Conservation (phyloP, 2,797 vertebrate genomes). For the Pogonophryne albipinna region DNA sequence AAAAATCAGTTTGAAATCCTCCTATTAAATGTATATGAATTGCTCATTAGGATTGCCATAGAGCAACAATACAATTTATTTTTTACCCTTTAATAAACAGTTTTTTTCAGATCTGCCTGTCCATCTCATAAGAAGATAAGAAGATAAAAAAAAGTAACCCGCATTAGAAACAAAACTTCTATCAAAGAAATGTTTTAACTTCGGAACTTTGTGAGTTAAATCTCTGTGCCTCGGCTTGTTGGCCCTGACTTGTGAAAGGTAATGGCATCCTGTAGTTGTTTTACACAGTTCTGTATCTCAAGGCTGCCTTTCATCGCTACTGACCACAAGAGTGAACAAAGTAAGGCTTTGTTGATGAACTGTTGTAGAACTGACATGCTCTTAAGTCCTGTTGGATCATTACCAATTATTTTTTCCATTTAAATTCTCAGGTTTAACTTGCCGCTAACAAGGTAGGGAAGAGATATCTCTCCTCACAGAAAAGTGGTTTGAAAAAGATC, state of each 20-base stretch:
- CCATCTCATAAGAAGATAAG: constrained; percentile 17
- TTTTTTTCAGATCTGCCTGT: constrained; percentile 22
- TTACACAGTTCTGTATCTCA: constrained; percentile 79
- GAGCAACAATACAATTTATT: constrained; percentile 34
- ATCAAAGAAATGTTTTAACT: constrained; percentile 62
- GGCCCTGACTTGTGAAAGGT: constrained; percentile 68
- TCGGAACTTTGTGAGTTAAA: constrained; percentile 67
- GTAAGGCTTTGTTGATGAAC: constrained; percentile 73
- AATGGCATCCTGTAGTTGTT: constrained; percentile 75
- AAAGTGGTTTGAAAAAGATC: constrained; percentile 30
- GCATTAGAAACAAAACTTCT: constrained; percentile 23
- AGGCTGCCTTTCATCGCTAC: constrained; percentile 76
- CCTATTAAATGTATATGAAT: constrained; percentile 63
- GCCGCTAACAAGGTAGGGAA: constrained; percentile 26
- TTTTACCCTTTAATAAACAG: constrained; percentile 8
- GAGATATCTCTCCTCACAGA: constrained; percentile 24
- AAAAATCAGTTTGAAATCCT: constrained; percentile 64
- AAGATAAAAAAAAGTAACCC: constrained; percentile 47
- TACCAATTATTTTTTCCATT: constrained; percentile 47
- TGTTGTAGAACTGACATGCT: constrained; percentile 66
- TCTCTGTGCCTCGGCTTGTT: constrained; percentile 61
- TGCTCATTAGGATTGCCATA: constrained; percentile 59
- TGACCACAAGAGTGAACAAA: constrained; percentile 74
- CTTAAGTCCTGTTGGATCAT: constrained; percentile 60
- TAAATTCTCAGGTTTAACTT: constrained; percentile 55